phyloP scores from a whole-genome alignment of 1,140 invertebrate genomes.

The Leucophenga varia region DNA sequence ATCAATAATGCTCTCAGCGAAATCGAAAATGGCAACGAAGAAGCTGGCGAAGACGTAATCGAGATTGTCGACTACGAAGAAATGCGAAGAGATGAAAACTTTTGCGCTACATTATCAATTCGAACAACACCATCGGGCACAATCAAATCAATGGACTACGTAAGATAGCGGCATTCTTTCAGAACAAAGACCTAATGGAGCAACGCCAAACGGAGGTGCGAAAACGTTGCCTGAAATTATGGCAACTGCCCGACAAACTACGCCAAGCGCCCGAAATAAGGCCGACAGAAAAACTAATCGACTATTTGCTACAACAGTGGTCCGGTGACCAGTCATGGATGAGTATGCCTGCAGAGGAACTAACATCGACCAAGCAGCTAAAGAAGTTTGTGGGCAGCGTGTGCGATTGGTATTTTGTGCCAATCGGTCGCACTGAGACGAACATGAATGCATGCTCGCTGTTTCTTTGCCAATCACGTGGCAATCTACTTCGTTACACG shows the following conservation, averaged over 20 bases:
- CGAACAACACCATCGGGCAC: conserved; percentile 74
- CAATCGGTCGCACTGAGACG: conserved; percentile 59
- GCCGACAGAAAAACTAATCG: conserved; percentile 45
- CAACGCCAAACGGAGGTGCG: conserved; percentile 68
- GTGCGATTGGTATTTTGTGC: conserved; percentile 70
- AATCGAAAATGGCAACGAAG: conserved; percentile 27
- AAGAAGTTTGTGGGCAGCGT: conserved; percentile 57
- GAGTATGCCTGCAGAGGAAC: conserved; percentile 38
- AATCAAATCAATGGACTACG: conserved; percentile 73
- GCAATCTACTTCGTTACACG: conserved; percentile 62
- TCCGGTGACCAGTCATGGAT: conserved; percentile 47
- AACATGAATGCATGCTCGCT: conserved; percentile 59
- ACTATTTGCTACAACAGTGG: conserved; percentile 37
- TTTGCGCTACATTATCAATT: conserved; percentile 77
- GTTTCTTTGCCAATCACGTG: conserved; percentile 60
- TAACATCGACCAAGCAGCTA: conserved; percentile 34
- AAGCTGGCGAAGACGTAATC: conserved; percentile 58
- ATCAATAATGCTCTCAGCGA: conserved; percentile 66
- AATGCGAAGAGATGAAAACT: conserved; percentile 66
- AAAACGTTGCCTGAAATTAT: conserved; percentile 70
- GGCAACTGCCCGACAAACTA: conserved; percentile 63
- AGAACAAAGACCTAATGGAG: conserved; percentile 71
- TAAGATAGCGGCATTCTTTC: conserved; percentile 77
- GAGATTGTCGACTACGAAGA: conserved; percentile 71
- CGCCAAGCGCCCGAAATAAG: conserved; percentile 52